Evolutionary conservation across 2,888 invertebrate genomes (phyloP).

Genomic region (Hoplodrina ambigua): DNA sequence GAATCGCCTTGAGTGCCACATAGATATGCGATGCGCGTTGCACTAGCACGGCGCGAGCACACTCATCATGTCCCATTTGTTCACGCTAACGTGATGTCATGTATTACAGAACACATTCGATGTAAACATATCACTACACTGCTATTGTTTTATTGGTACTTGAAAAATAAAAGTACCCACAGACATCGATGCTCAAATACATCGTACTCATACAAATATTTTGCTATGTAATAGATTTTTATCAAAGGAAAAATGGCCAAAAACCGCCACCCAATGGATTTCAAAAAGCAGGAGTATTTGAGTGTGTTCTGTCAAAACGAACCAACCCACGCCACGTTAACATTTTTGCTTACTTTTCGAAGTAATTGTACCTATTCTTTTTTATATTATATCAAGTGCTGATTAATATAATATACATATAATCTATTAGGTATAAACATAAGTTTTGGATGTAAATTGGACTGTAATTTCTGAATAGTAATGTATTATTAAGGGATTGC

Average conservation of each 20-base stretch:
- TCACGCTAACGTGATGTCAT: constrained; percentile 73
- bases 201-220: background rate
- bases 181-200: background rate
- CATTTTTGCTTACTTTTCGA: too few relatives aligned
- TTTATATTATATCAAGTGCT: too few relatives aligned
- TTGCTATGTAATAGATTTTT: background rate
- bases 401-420: too few relatives aligned
- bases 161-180: background rate
- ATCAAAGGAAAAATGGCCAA: background rate
- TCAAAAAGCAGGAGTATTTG: background rate
- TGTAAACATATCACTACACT: constrained; percentile 34
- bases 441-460: too few relatives aligned
- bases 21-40: constrained; percentile 77
- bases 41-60: constrained; percentile 61
- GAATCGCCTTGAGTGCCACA: constrained; percentile 73
- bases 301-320: too few relatives aligned
- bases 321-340: too few relatives aligned
- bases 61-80: constrained; percentile 71
- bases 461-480: too few relatives aligned
- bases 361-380: too few relatives aligned
- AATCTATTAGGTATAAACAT: too few relatives aligned
- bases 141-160: constrained; percentile 13
- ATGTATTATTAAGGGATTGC: too few relatives aligned
- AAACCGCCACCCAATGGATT: background rate
- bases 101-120: constrained; percentile 36